phyloP scores from a whole-genome alignment of 2,113 vertebrate species.

The Anguilla japonica region DNA sequence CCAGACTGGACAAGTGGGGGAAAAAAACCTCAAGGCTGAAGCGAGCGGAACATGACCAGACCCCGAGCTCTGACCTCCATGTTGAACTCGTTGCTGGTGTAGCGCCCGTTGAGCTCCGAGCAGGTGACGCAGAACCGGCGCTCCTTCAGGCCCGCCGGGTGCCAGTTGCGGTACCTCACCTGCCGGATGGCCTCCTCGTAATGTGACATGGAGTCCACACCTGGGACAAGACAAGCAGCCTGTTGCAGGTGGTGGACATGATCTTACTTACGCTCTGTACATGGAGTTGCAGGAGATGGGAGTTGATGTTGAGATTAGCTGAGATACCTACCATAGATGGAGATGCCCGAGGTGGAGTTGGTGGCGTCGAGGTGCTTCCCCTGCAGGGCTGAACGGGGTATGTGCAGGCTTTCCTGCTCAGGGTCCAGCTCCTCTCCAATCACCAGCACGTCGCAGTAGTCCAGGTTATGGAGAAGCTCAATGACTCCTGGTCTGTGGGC shows the following conservation, averaged over 20 bases:
- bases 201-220: slow-evolving; percentile 88
- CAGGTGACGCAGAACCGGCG: slow-evolving; percentile 87
- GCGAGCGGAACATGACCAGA: no score
- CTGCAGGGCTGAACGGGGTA: slow-evolving; percentile 73
- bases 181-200: slow-evolving; percentile 86
- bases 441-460: slow-evolving; percentile 93
- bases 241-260: neutral
- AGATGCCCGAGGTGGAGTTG: slow-evolving; percentile 93
- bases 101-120: slow-evolving; percentile 93
- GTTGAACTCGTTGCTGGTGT: slow-evolving; percentile 91
- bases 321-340: slow-evolving; percentile 82
- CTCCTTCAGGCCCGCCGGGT: slow-evolving; percentile 60
- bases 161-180: slow-evolving; percentile 81
- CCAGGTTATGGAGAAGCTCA: slow-evolving; percentile 89
- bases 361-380: slow-evolving; percentile 88
- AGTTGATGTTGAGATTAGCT: neutral
- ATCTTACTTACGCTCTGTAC: neutral
- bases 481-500: slow-evolving; percentile 68
- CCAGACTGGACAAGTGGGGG: no score
- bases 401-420: slow-evolving; percentile 82
- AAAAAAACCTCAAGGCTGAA: no score
- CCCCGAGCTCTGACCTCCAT: slow-evolving; percentile 74
- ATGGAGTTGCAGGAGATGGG: neutral
- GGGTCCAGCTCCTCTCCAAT: slow-evolving; percentile 82
- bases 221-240: slow-evolving; percentile 58